Evolutionary conservation across 2,113 vertebrate species (phyloP).

Genomic region (Hiodon alosoides): DNA sequence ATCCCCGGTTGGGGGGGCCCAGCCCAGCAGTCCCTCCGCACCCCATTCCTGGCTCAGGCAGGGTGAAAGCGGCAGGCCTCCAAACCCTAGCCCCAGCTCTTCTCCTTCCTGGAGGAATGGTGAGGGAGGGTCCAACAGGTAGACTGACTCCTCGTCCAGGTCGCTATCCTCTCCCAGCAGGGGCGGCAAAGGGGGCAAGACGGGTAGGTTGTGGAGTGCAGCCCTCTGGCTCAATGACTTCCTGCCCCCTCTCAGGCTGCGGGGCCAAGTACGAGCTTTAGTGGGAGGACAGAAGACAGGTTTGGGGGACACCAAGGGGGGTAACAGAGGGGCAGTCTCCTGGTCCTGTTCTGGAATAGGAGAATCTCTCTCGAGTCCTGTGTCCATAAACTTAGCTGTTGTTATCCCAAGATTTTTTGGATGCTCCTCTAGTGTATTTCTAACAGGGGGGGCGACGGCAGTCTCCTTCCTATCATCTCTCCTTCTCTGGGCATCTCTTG

Average conservation of each 20-base stretch:
- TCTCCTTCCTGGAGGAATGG: constrained; percentile 62
- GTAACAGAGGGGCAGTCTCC: constrained; percentile 57
- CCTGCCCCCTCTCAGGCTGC: constrained; percentile 55
- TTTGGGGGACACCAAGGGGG: constrained; percentile 48
- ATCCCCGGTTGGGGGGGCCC: constrained; percentile 52
- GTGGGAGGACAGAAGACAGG: constrained; percentile 68
- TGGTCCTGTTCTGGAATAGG: constrained; percentile 61
- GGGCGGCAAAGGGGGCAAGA: constrained; percentile 61
- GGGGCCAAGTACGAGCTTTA: constrained; percentile 70
- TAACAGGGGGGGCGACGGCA: constrained; percentile 44
- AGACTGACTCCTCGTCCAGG: constrained; percentile 62
- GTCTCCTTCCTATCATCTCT: constrained; percentile 38
- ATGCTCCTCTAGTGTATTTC: constrained; percentile 50
- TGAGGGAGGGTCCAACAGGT: constrained; percentile 65
- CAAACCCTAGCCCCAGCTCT: constrained; percentile 41
- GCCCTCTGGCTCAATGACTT: constrained; percentile 42
- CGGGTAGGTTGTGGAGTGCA: constrained; percentile 56
- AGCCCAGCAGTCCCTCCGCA: constrained; percentile 64
- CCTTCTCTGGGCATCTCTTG: constrained; percentile 34
- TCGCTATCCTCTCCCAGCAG: constrained; percentile 57
- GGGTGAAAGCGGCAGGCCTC: constrained; percentile 74
- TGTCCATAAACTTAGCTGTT: constrained; percentile 51
- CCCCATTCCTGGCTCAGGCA: constrained; percentile 83
- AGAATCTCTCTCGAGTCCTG: constrained; percentile 55
- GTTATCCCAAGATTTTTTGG: constrained; percentile 37